A percentile compares a stretch with the other conserved stretches of the same genome.
Evolutionary conservation across 1,140 invertebrate species (phyloP).

Genomic region (Oedothorax gibbosus): DNA sequence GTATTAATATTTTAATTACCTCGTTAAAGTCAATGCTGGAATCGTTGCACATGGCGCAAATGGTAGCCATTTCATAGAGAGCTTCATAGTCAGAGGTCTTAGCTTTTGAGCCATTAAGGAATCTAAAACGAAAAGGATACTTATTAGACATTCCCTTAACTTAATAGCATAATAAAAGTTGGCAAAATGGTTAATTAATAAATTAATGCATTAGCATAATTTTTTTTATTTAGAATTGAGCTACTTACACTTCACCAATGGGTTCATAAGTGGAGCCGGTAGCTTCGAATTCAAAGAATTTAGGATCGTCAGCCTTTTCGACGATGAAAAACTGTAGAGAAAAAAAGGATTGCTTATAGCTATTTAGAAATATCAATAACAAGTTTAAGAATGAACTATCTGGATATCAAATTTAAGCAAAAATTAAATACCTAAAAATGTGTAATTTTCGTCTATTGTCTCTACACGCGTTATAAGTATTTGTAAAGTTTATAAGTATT

Average conservation of each 20-base stretch:
- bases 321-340: constrained; percentile 87
- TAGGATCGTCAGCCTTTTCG: constrained; percentile 91
- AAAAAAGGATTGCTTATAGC: constrained; percentile 12
- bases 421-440: not conserved
- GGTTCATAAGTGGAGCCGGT: constrained; percentile 99
- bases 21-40: constrained; percentile 99
- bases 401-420: not conserved
- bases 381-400: not conserved
- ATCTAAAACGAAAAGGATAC: constrained; percentile 46
- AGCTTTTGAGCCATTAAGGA: constrained; percentile 74
- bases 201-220: not conserved
- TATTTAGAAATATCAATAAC: not conserved
- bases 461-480: not conserved
- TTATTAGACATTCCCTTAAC: not conserved
- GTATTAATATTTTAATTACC: constrained; percentile 56
- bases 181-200: not conserved
- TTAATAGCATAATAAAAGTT: not conserved
- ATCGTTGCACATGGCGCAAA: constrained; percentile 99
- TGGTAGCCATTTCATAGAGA: constrained; percentile 93
- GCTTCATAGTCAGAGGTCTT: constrained; percentile 88
- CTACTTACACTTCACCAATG: constrained; percentile 84
- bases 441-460: not conserved
- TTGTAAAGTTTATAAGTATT: too few relatives aligned
- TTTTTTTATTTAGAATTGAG: not conserved
- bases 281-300: constrained; percentile 96